Evolutionary conservation across 2,113 vertebrate species (phyloP).

Genomic region (Sclerurus mexicanus): DNA sequence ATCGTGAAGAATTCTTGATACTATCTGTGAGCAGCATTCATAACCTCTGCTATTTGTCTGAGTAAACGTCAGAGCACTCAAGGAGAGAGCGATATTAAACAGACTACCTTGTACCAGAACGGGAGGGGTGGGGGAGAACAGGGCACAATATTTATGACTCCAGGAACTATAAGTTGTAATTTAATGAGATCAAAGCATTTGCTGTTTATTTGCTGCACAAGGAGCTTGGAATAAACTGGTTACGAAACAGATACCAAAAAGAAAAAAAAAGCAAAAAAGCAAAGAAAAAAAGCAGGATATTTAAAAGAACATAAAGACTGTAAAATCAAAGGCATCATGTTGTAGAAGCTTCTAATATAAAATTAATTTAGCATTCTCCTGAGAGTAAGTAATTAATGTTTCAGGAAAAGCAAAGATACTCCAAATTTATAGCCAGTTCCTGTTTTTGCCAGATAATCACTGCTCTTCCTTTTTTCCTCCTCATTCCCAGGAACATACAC

Average conservation of each 20-base stretch:
- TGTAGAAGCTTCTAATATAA: constrained; percentile 56
- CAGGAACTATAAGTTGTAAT: constrained; percentile 81
- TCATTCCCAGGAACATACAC: background rate
- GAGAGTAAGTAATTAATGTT: constrained; percentile 69
- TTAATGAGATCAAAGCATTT: constrained; percentile 83
- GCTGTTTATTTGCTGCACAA: constrained; percentile 75
- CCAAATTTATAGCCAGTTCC: constrained; percentile 57
- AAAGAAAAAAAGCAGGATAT: constrained; percentile 23
- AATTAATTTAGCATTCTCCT: constrained; percentile 70
- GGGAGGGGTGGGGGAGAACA: constrained; percentile 72
- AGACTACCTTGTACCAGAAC: constrained; percentile 77
- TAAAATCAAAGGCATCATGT: constrained; percentile 66
- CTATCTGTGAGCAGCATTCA: constrained; percentile 79
- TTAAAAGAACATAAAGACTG: constrained; percentile 60
- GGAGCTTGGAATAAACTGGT: constrained; percentile 71
- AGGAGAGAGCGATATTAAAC: constrained; percentile 84
- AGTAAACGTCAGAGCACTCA: constrained; percentile 77
- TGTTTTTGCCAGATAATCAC: constrained; percentile 48
- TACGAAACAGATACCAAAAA: constrained; percentile 57
- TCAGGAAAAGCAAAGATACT: constrained; percentile 59
- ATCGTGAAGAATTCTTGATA: constrained; percentile 79
- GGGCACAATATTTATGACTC: constrained; percentile 79
- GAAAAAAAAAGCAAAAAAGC: background rate
- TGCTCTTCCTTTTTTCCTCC: background rate
- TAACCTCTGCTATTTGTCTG: constrained; percentile 84